Evolutionary conservation across 2,797 vertebrate genomes (phyloP).

Genomic region (Lemur catta): DNA sequence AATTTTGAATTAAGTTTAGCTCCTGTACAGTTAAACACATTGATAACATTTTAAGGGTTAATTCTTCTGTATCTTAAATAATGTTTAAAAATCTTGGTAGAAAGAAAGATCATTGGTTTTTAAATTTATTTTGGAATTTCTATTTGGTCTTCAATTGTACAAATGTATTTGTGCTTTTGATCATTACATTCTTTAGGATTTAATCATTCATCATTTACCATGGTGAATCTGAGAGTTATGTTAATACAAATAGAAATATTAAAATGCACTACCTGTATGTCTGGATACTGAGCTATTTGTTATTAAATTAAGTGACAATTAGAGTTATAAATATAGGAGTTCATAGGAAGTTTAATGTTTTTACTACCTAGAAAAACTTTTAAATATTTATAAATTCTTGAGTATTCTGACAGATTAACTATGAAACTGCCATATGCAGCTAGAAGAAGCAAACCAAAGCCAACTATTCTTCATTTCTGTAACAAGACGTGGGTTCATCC

Average conservation of each 20-base stretch:
- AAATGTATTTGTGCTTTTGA: background rate
- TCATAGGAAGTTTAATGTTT: background rate
- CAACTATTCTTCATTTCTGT: background rate
- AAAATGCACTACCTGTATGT: background rate
- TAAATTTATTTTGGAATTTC: conserved; percentile 15
- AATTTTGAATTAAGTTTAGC: background rate
- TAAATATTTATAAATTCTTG: conserved; percentile 2
- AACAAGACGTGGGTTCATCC: background rate
- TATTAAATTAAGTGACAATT: conserved; percentile 4
- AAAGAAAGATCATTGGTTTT: background rate
- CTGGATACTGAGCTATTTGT: background rate
- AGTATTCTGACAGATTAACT: background rate
- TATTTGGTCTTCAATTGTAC: background rate
- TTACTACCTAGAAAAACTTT: conserved; percentile 18
- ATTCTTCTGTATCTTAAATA: background rate
- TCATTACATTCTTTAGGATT: background rate
- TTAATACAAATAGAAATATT: background rate
- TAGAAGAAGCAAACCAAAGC: conserved; percentile 4
- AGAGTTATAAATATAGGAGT: conserved; percentile 18
- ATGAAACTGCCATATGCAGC: background rate
- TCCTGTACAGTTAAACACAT: background rate
- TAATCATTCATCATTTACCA: background rate
- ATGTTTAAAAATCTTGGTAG: background rate
- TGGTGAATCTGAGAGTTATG: background rate
- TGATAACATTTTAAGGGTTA: background rate